Evolutionary conservation across 2,888 invertebrate genomes (phyloP).

Genomic region (Parnassius smintheus): DNA sequence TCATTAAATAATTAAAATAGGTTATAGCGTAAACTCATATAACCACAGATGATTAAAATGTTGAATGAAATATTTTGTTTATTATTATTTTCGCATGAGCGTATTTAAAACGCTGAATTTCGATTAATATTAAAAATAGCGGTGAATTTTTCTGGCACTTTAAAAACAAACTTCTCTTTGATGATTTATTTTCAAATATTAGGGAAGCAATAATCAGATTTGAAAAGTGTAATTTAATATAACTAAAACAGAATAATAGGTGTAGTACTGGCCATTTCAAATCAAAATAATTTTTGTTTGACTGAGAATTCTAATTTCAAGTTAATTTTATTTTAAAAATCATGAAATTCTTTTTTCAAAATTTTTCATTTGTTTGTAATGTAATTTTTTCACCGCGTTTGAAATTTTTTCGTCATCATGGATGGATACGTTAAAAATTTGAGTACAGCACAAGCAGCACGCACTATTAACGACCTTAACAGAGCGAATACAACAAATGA

Average conservation of each 20-base stretch:
- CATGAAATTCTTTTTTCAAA: too few species aligned
- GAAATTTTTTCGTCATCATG: too few species aligned
- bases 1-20: slow-evolving; percentile 44
- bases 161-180: background rate
- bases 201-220: slow-evolving; percentile 11
- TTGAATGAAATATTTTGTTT: slow-evolving; percentile 20
- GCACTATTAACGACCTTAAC: too few species aligned
- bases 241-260: slow-evolving; percentile 21
- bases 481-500: too few species aligned
- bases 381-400: too few species aligned
- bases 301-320: too few species aligned
- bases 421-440: too few species aligned
- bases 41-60: slow-evolving; percentile 22
- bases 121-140: slow-evolving; percentile 4
- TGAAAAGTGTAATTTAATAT: slow-evolving; percentile 29
- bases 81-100: slow-evolving; percentile 1
- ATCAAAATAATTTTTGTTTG: too few species aligned
- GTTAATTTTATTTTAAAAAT: too few species aligned
- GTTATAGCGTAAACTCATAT: slow-evolving; percentile 29
- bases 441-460: too few species aligned
- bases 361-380: too few species aligned
- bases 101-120: background rate
- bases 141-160: background rate
- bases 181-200: slow-evolving; percentile 9
- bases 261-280: too few species aligned